phyloP scores from a whole-genome alignment of 2,797 vertebrate genomes.

The Tolypeutes matacus region DNA sequence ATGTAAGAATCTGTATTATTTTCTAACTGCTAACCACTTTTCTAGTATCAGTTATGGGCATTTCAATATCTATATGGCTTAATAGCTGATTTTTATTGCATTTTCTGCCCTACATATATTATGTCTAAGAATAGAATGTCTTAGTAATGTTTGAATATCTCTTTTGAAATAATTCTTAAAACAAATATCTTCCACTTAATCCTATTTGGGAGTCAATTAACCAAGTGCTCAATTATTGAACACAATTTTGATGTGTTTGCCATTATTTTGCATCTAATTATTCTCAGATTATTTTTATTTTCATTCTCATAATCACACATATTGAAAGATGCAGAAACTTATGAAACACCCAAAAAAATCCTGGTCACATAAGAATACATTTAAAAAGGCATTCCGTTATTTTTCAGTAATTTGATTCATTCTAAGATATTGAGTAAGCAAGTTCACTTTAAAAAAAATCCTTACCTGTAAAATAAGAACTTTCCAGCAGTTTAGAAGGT shows the following conservation, averaged over 20 bases:
- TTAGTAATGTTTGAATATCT: constrained; percentile 31
- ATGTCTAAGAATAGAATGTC: neutral
- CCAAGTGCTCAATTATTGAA: neutral
- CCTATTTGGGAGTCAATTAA: neutral
- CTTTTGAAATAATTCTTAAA: constrained; percentile 5
- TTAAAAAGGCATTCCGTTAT: neutral
- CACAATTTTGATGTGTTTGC: neutral
- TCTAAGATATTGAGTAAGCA: neutral
- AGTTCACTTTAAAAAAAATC: neutral
- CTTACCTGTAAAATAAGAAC: neutral
- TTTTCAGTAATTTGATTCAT: neutral
- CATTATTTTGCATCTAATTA: neutral
- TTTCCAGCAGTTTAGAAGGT: neutral
- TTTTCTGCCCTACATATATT: neutral
- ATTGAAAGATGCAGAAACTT: neutral
- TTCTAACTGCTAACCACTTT: neutral
- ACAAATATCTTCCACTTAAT: neutral
- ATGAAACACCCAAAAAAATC: neutral
- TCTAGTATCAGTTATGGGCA: neutral
- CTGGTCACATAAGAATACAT: neutral
- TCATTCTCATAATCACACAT: neutral
- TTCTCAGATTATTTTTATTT: neutral
- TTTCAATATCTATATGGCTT: neutral
- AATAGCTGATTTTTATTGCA: neutral
- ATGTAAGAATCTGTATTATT: neutral